Evolutionary conservation across 1,140 invertebrate genomes (phyloP).

Genomic region (Drosophila micromelanica): DNA sequence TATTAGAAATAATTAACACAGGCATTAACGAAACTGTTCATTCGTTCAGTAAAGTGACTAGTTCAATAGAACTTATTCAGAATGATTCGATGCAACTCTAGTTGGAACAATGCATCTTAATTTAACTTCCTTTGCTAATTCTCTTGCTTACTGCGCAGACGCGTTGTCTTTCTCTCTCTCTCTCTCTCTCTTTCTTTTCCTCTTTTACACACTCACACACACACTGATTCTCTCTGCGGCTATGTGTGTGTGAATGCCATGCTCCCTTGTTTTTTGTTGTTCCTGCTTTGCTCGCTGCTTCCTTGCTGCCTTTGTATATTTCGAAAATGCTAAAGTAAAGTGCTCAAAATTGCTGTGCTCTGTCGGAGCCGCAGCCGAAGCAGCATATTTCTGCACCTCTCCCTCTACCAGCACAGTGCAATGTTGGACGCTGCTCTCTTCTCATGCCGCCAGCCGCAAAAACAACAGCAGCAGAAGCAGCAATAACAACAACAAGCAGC

Average conservation of each 20-base stretch:
- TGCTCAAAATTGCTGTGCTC: conserved; percentile 59
- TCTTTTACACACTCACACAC: neutral
- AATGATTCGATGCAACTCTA: neutral
- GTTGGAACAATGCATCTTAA: conserved; percentile 31
- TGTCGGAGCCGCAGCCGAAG: conserved; percentile 10
- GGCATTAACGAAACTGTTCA: too few species aligned
- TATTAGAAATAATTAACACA: too few species aligned
- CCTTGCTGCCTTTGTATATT: conserved; percentile 49
- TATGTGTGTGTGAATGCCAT: conserved; percentile 25
- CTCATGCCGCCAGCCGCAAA: conserved; percentile 15
- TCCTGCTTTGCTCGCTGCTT: conserved; percentile 56
- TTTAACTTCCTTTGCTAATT: conserved; percentile 49
- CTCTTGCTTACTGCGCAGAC: conserved; percentile 40
- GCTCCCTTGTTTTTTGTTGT: conserved; percentile 61
- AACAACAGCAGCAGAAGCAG: conserved; percentile 15
- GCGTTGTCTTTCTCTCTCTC: conserved; percentile 18
- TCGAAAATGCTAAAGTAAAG: conserved; percentile 62
- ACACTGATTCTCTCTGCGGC: conserved; percentile 4
- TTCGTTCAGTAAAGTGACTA: too few species aligned
- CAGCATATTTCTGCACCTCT: conserved; percentile 41
- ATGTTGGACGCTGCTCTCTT: conserved; percentile 2
- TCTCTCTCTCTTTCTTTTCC: neutral
- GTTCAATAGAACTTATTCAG: too few species aligned
- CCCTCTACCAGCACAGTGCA: neutral
- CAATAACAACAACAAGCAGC: conserved; percentile 17